These are phyloP conservation scores for Hermetia illucens DNA, from an alignment of 1,140 invertebrate genomes.

Conservation along the genomic window DNA sequence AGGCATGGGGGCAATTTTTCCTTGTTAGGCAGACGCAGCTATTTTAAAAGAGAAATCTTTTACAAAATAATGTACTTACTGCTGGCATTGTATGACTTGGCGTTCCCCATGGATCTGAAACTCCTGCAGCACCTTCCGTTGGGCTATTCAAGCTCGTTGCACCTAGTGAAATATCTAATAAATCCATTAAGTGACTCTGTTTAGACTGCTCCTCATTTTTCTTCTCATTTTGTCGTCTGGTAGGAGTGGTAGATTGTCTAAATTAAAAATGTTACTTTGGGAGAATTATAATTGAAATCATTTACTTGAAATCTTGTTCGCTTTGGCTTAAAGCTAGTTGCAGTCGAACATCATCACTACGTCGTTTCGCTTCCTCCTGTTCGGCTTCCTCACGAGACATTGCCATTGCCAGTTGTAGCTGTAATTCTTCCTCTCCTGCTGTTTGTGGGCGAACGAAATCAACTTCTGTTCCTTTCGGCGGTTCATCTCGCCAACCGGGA, in stretches of 20 bases:
- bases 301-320: conserved; percentile 75
- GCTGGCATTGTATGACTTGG: conserved; percentile 34
- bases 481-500: conserved; percentile 24
- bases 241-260: neutral
- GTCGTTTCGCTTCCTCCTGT: conserved; percentile 81
- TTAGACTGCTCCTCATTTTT: conserved; percentile 20
- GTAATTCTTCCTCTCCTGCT: conserved; percentile 93
- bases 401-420: conserved; percentile 92
- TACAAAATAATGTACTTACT: conserved; percentile 1
- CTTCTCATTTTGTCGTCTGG: conserved; percentile 8
- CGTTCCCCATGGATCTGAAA: conserved; percentile 57
- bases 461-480: conserved; percentile 48
- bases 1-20: no score
- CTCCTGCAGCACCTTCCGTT: conserved; percentile 20
- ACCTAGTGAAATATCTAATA: conserved; percentile 65
- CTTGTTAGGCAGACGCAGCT: conserved; percentile 14
- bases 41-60: neutral
- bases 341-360: conserved; percentile 85
- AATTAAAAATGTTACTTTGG: neutral
- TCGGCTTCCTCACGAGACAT: conserved; percentile 98
- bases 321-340: conserved; percentile 89
- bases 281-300: conserved; percentile 3
- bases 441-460: conserved; percentile 90
- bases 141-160: conserved; percentile 34
- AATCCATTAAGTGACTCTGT: conserved; percentile 62